phyloP scores from a whole-genome alignment of 2,888 invertebrate species.

The Silvanus unidentatus region DNA sequence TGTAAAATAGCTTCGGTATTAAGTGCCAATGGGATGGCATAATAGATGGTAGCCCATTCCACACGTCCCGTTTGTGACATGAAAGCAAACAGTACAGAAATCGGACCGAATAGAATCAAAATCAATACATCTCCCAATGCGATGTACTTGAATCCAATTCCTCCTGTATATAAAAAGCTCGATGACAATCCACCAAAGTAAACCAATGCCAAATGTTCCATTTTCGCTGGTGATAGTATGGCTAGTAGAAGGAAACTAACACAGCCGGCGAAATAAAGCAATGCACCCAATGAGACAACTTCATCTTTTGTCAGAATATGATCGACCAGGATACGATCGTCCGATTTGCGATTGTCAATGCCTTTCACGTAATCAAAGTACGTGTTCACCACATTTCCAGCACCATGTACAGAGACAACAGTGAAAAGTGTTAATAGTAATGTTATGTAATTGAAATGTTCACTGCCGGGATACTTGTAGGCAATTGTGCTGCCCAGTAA shows the following conservation, averaged over 20 bases:
- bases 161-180: slow-evolving; percentile 94
- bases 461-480: slow-evolving; percentile 70
- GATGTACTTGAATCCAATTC: slow-evolving; percentile 92
- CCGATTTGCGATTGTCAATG: slow-evolving; percentile 87
- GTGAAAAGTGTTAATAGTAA: slow-evolving; percentile 79
- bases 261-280: slow-evolving; percentile 83
- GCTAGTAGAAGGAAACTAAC: slow-evolving; percentile 42
- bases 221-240: slow-evolving; percentile 76
- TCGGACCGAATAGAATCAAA: slow-evolving; percentile 88
- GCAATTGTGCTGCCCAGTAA: slow-evolving; percentile 84
- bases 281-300: slow-evolving; percentile 76
- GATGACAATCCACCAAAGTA: slow-evolving; percentile 94
- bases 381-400: slow-evolving; percentile 94
- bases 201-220: slow-evolving; percentile 90
- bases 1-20: slow-evolving; percentile 94
- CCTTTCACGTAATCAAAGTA: slow-evolving; percentile 87
- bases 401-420: slow-evolving; percentile 88
- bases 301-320: slow-evolving; percentile 75
- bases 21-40: slow-evolving; percentile 87
- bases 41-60: slow-evolving; percentile 87
- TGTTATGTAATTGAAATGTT: slow-evolving; percentile 72
- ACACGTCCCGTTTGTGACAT: slow-evolving; percentile 87
- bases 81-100: slow-evolving; percentile 89
- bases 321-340: slow-evolving; percentile 92
- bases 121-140: slow-evolving; percentile 90